Conservation (phyloP, 2,888 invertebrate genomes). For the Watsonalla cultraria region DNA sequence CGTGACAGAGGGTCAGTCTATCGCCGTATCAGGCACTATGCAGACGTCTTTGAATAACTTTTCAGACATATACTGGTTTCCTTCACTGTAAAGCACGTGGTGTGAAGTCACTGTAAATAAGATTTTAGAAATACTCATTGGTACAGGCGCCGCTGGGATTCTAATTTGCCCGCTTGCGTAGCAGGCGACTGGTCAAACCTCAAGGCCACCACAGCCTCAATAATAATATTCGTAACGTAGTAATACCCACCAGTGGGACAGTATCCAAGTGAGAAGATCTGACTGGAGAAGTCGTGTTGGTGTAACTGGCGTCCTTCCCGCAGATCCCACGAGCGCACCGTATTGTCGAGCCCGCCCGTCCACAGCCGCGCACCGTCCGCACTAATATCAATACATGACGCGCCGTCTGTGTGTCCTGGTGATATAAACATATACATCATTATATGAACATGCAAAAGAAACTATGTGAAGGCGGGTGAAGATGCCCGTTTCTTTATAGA, state of each 20-base stretch:
- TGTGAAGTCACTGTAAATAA: too few relatives aligned
- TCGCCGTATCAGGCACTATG: too few relatives aligned
- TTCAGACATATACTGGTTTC: too few relatives aligned
- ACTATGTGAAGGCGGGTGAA: too few relatives aligned
- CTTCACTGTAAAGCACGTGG: too few relatives aligned
- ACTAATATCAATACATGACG: conserved; percentile 98
- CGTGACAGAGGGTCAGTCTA: too few relatives aligned
- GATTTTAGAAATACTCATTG: too few relatives aligned
- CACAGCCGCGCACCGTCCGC: conserved; percentile 93
- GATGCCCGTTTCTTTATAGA: too few relatives aligned
- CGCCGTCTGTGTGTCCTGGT: conserved; percentile 95
- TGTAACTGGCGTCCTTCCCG: conserved; percentile 95
- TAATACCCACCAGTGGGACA: conserved; percentile 88
- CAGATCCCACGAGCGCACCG: conserved; percentile 97
- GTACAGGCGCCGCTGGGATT: too few relatives aligned
- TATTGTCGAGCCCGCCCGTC: conserved; percentile 98
- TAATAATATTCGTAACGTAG: not conserved
- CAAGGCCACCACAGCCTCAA: not conserved
- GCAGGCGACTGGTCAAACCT: too few relatives aligned
- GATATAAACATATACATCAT: not conserved
- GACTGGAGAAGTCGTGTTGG: conserved; percentile 96
- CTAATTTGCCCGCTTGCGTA: too few relatives aligned
- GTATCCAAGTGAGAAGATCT: conserved; percentile 91
- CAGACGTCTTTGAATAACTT: too few relatives aligned
- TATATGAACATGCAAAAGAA: not conserved